Evolutionary conservation across 2,797 vertebrate genomes (phyloP), one percentile per base, ranked within the genome.

Genomic region (Silurus aristotelis): DNA sequence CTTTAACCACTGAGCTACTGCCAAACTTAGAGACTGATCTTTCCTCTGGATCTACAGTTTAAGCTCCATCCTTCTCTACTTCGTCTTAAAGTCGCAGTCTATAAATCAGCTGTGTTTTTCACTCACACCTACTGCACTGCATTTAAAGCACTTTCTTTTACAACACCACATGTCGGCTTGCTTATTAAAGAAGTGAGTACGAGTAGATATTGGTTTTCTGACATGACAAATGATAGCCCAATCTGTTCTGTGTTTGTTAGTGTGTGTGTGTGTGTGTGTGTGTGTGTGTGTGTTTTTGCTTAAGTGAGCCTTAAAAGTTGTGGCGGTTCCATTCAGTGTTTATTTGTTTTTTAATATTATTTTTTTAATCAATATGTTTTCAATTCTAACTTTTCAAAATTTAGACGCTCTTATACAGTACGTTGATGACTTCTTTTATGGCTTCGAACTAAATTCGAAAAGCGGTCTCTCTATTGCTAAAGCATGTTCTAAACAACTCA

Each of bases 221-320:
- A 87, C 14, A 61, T n/a, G 10, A 76, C 31, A 60, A 84, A 84
- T 55, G 38, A 81, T 72, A 2, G 22, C n/a, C 66, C 61, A 79
- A 55, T 63, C 61, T 79, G 25, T 73, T 70, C 73, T 72, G 12
- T 55, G 17, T 67, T 91, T 91, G 92, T 92, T 92, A 92, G 1
- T 75, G 14, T 75, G n/a, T 76, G 52, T 58, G 52, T 76, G 25
- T 76, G 25, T 76, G 14, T 73, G 43, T 73, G 22, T 73, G 46
- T 78, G 15, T 78, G 38, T 38, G 38, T 38, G 38, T 38, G 38
- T 38, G 38, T 38, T 38, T 38, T 3, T 38, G 38, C 38, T 38
- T 58, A 61, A 61, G 61, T 61, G 19, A 61, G 76, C 43, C 43
- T 60, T 78, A 60, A 78, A 60, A 60, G 9, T 19, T 60, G 56